These are phyloP conservation scores for Crypturellus tataupa DNA, from an alignment of 2,797 vertebrate genomes.

Conservation along the genomic window DNA sequence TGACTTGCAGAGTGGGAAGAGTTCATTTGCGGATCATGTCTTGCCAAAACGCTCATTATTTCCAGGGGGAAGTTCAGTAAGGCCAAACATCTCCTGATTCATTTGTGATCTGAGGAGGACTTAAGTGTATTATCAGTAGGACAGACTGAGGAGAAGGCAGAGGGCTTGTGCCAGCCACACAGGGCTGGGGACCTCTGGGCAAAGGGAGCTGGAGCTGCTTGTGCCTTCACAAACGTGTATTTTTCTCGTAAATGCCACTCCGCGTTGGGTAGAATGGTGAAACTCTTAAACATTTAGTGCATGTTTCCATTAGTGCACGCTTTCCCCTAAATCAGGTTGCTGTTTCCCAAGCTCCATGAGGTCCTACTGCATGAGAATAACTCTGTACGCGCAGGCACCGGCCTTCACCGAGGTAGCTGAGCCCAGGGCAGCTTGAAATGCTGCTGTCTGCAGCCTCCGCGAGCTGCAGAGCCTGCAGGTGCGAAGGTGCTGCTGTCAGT, in stretches of 20 bases:
- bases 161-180: not conserved
- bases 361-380: not conserved
- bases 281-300: conserved; percentile 24
- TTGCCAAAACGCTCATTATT: not conserved
- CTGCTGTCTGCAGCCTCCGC: conserved; percentile 1
- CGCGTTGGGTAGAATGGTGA: not conserved
- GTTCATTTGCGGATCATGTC: not conserved
- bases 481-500: not conserved
- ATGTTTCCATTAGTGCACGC: conserved; percentile 17
- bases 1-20: not conserved
- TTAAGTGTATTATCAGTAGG: not conserved
- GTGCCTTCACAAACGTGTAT: not conserved
- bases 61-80: not conserved
- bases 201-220: not conserved
- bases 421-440: conserved; percentile 11
- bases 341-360: conserved; percentile 7
- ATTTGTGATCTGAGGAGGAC: not conserved
- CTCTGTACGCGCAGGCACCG: not conserved
- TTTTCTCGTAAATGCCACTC: not conserved
- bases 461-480: not conserved
- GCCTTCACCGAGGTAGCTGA: not conserved
- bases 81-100: not conserved
- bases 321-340: conserved; percentile 21
- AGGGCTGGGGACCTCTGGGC: not conserved
- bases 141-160: not conserved